phyloP scores from a whole-genome alignment of 2,888 invertebrate genomes.

The Cephus rjabovi region DNA sequence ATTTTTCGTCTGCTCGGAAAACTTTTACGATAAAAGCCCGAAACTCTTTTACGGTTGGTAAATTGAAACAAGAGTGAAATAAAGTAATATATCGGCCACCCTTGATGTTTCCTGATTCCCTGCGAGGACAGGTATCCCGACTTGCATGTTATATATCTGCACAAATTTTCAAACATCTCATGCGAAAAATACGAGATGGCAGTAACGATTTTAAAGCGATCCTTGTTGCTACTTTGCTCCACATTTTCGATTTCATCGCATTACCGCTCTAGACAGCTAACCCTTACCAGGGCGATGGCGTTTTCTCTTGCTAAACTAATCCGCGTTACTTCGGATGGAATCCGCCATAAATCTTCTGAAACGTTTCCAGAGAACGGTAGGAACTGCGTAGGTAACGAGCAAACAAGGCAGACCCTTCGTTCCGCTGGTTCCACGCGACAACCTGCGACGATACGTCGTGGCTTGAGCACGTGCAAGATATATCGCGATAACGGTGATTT shows the following conservation, averaged over 20 bases:
- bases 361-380: background rate
- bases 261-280: background rate
- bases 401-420: conserved; percentile 3
- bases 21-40: conserved; percentile 47
- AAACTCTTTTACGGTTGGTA: conserved; percentile 45
- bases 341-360: background rate
- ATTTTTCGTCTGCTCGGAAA: conserved; percentile 23
- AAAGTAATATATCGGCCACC: conserved; percentile 28
- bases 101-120: background rate
- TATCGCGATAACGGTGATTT: background rate
- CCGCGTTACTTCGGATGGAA: background rate
- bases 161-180: background rate
- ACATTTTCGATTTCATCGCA: background rate
- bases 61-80: conserved; percentile 49
- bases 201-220: background rate
- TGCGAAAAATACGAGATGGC: background rate
- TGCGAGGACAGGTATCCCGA: background rate
- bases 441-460: background rate
- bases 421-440: background rate
- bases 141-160: background rate
- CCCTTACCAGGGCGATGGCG: background rate
- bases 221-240: background rate
- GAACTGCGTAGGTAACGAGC: background rate
- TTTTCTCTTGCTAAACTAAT: background rate
- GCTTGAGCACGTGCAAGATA: conserved; percentile 1